These are phyloP conservation scores for Erithacus rubecula DNA, from an alignment of 2,797 vertebrate genomes.

Conservation along the genomic window DNA sequence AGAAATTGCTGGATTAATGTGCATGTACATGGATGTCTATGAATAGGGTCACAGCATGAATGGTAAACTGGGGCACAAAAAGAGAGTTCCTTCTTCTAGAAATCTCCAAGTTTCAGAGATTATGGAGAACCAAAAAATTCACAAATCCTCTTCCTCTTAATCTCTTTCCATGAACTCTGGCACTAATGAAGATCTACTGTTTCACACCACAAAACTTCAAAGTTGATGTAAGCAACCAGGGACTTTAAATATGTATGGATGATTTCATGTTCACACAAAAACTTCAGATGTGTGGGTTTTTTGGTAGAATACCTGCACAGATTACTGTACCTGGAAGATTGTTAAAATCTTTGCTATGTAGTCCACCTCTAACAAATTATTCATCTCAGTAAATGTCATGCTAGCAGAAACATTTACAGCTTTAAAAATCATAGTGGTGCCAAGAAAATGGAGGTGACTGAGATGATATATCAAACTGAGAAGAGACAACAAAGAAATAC, in stretches of 20 bases:
- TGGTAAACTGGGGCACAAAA: background rate
- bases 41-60: background rate
- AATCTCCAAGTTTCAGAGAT: background rate
- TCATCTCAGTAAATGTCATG: background rate
- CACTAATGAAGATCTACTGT: fast-evolving
- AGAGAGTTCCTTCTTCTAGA: background rate
- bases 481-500: background rate
- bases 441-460: background rate
- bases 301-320: background rate
- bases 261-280: background rate
- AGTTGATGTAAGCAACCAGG: background rate
- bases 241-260: background rate
- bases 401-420: background rate
- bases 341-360: background rate
- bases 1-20: background rate
- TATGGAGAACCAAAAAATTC: background rate
- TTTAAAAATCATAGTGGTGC: background rate
- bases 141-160: background rate
- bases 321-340: background rate
- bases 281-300: background rate
- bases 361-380: background rate
- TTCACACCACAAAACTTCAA: background rate
- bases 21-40: too few species aligned
- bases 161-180: background rate
- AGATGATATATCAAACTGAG: background rate